Evolutionary conservation across 2,113 vertebrate genomes (phyloP), one percentile per base, ranked within the genome.

Genomic region (Epinephelus moara): DNA sequence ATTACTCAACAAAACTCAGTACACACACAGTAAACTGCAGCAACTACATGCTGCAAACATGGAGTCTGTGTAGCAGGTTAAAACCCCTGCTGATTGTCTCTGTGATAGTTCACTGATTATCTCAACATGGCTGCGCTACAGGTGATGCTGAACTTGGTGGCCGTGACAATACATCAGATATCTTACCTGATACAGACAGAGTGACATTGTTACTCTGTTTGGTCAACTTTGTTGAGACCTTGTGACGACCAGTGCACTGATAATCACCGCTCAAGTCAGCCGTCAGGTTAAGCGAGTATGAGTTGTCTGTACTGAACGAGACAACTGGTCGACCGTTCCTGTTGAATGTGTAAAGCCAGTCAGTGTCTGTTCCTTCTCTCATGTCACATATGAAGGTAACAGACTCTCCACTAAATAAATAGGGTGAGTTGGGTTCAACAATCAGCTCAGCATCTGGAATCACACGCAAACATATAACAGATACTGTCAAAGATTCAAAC

Each of bases 171-270:
- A 18, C 0, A 37, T 53, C 2, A 15, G 6, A 4, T 52, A 47
- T 70, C 78, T 56, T 70, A 80, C 77, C 64, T 76, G 71, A 63
- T 70, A 85, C 45, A 11, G 11, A 27, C 25, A 85, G 3, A 63
- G 49, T 63, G 1, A 80, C 5, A 4, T 8, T 49, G 52, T 75
- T 74, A 55, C 77, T 85, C 23, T 0, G 9, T 7, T 79, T 53
- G 62, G 21, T 13, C 1, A 53, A 13, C 14, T 70, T 5, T 23
- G 3, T 6, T 21, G 33, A 15, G 19, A 0, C 10, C 13, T 40
- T 14, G 67, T 53, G 50, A 7, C 1, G 68, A 55, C 68, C 33
- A 21, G 23, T 10, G 13, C 76, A 70, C 47, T 70, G 68, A 55
- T 55, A 70, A 8, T 19, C 15, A 25, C 69, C 37, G 18, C 69